Conservation (phyloP, 2,113 vertebrate genomes). For the Panurus biarmicus region DNA sequence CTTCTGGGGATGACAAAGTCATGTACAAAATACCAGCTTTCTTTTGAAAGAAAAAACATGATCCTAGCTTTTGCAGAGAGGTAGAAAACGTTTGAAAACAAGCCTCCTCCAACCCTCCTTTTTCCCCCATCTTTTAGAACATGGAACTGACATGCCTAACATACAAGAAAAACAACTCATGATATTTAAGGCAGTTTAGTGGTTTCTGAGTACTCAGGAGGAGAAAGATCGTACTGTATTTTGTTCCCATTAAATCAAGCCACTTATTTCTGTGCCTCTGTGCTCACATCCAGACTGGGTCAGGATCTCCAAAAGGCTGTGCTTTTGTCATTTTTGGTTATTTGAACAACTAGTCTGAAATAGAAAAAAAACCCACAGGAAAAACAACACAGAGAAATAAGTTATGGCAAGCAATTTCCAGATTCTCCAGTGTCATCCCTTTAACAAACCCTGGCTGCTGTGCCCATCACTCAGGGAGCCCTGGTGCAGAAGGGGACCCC, state of each 20-base stretch:
- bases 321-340: neutral
- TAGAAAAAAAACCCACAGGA: neutral
- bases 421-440: neutral
- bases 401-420: neutral
- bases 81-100: neutral
- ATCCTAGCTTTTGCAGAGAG: neutral
- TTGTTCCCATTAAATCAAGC: neutral
- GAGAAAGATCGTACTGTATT: neutral
- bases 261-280: neutral
- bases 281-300: neutral
- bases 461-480: neutral
- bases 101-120: neutral
- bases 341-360: neutral
- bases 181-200: neutral
- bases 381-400: neutral
- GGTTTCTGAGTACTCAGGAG: neutral
- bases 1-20: neutral
- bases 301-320: neutral
- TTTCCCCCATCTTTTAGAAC: neutral
- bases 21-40: neutral
- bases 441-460: neutral
- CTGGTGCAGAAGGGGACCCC: fast-evolving
- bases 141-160: neutral
- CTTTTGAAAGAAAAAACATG: neutral
- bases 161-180: neutral